phyloP scores from a whole-genome alignment of 2,888 invertebrate genomes.

The Callyntrura guangdongensis region DNA sequence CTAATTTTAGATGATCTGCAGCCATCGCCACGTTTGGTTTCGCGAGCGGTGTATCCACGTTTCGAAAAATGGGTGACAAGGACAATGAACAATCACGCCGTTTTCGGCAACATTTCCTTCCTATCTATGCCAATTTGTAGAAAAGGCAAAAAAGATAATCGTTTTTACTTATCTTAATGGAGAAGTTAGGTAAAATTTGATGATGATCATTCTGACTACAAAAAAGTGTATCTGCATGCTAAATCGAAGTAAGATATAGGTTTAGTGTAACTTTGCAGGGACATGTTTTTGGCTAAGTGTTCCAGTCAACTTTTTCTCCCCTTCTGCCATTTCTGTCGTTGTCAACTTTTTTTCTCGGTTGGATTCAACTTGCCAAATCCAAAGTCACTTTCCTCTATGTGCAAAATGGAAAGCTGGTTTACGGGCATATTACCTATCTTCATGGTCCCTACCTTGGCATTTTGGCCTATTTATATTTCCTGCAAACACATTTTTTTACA shows the following conservation, averaged over 20 bases:
- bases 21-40: background rate
- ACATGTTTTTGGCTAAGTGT: too few relatives aligned
- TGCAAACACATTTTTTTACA: background rate
- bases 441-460: constrained; percentile 53
- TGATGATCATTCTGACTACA: constrained; percentile 28
- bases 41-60: background rate
- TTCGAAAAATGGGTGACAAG: constrained; percentile 28
- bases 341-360: too few relatives aligned
- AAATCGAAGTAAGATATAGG: too few relatives aligned
- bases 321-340: too few relatives aligned
- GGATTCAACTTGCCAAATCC: background rate
- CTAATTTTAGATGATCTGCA: background rate
- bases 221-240: background rate
- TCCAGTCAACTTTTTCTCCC: too few relatives aligned
- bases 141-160: constrained; percentile 6
- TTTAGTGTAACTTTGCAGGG: too few relatives aligned
- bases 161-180: constrained; percentile 37
- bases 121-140: background rate
- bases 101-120: background rate
- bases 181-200: background rate
- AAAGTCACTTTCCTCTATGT: background rate
- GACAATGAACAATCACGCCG: constrained; percentile 11
- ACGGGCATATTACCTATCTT: background rate
- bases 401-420: background rate
- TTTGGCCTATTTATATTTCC: constrained; percentile 38